These are phyloP conservation scores for Ceriagrion tenellum DNA, from an alignment of 2,888 invertebrate genomes.

Conservation along the genomic window DNA sequence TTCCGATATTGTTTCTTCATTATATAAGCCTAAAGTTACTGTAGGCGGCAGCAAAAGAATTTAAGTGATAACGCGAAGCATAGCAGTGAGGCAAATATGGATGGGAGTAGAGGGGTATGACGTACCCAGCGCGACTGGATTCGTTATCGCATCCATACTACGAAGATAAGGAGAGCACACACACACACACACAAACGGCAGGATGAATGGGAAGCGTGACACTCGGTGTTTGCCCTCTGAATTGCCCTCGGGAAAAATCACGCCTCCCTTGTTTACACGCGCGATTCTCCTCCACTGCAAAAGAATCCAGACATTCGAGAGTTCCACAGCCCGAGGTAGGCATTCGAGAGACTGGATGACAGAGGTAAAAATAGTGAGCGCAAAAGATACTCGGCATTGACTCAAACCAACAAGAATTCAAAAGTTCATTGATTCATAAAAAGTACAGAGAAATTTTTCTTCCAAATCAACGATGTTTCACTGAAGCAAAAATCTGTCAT, in stretches of 20 bases:
- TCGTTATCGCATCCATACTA: conserved; percentile 4
- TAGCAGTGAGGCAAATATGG: neutral
- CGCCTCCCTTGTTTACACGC: neutral
- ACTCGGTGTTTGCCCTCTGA: neutral
- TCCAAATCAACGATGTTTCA: too few species aligned
- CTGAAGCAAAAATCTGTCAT: too few species aligned
- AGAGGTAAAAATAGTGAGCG: neutral
- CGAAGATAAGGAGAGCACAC: conserved; percentile 50
- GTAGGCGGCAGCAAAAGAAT: neutral
- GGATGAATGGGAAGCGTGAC: neutral
- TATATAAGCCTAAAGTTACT: too few species aligned
- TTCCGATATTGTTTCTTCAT: too few species aligned
- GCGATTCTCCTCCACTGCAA: neutral
- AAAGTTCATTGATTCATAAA: neutral
- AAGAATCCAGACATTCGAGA: neutral
- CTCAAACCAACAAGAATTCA: neutral
- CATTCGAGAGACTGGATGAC: neutral
- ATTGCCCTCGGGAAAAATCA: conserved; percentile 9
- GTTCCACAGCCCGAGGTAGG: neutral
- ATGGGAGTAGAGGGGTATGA: neutral
- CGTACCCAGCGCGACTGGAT: neutral
- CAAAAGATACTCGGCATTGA: neutral
- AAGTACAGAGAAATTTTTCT: neutral
- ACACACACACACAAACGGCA: neutral
- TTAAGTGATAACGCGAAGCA: neutral